A percentile compares a stretch with the other conserved stretches of the same genome.
Evolutionary conservation across 2,888 invertebrate genomes (phyloP).

Genomic region (Calliopum simillimum): DNA sequence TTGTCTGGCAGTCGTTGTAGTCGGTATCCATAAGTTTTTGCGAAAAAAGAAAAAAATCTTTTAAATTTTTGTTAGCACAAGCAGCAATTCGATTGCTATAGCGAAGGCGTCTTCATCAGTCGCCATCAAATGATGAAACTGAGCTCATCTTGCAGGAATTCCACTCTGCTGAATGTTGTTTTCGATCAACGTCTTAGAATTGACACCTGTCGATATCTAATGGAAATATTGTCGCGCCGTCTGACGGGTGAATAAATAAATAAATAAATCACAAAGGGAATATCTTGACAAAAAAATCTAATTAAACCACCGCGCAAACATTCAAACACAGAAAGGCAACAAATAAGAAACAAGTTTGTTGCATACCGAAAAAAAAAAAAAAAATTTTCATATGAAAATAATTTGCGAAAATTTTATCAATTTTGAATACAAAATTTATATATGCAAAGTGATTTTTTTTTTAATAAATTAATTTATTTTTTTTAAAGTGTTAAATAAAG

Average conservation of each 20-base stretch:
- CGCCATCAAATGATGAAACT: slow-evolving; percentile 67
- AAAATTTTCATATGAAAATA: not conserved
- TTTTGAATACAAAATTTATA: too few species aligned
- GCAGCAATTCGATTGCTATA: slow-evolving; percentile 34
- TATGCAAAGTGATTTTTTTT: too few species aligned
- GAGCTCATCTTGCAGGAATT: slow-evolving; percentile 63
- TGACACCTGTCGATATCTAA: slow-evolving; percentile 68
- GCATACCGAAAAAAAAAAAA: slow-evolving; percentile 12
- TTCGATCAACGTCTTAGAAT: slow-evolving; percentile 66
- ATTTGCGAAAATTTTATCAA: too few species aligned
- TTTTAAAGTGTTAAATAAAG: too few species aligned
- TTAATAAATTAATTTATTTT: too few species aligned
- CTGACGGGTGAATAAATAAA: slow-evolving; percentile 62
- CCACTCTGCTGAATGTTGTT: slow-evolving; percentile 63
- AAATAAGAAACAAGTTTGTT: too few species aligned
- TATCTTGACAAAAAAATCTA: slow-evolving; percentile 28
- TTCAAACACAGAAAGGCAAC: slow-evolving; percentile 8
- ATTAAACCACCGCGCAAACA: slow-evolving; percentile 24
- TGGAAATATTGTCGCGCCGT: slow-evolving; percentile 66
- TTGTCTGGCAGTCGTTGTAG: slow-evolving; percentile 11
- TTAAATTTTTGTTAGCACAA: not conserved
- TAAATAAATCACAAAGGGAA: slow-evolving; percentile 14
- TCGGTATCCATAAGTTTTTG: not conserved
- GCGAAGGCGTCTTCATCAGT: slow-evolving; percentile 54
- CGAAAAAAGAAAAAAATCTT: not conserved